phyloP scores from a whole-genome alignment of 2,113 vertebrate genomes.

The Scophthalmus maximus region DNA sequence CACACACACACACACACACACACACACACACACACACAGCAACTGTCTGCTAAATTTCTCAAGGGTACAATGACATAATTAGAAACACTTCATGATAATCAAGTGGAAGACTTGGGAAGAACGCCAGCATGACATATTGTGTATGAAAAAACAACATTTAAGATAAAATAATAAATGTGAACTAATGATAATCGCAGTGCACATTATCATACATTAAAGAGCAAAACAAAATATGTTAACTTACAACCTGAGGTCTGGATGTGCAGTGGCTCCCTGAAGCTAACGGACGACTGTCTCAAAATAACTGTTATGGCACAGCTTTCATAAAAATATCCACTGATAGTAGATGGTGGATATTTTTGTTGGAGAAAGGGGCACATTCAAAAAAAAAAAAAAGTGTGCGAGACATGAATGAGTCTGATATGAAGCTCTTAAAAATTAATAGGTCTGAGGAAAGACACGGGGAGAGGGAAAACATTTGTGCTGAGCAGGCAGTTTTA shows the following conservation, averaged over 20 bases:
- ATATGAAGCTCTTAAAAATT: constrained; percentile 39
- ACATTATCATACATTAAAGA: background rate
- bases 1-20: constrained; percentile 18
- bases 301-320: constrained; percentile 4
- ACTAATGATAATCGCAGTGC: background rate
- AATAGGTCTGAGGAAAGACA: constrained; percentile 19
- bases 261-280: background rate
- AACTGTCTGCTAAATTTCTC: constrained; percentile 1
- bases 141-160: background rate
- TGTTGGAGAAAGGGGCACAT: background rate
- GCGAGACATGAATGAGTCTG: constrained; percentile 37
- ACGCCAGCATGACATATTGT: background rate
- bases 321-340: background rate
- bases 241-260: background rate
- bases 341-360: constrained; percentile 5
- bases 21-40: background rate
- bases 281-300: background rate
- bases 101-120: background rate
- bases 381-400: background rate
- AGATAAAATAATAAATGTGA: background rate
- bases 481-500: constrained; percentile 35
- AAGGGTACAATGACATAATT: constrained; percentile 19
- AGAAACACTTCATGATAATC: constrained; percentile 34
- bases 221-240: background rate
- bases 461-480: background rate